Evolutionary conservation across 2,113 vertebrate genomes (phyloP).

Genomic region (Paratilapia polleni): DNA sequence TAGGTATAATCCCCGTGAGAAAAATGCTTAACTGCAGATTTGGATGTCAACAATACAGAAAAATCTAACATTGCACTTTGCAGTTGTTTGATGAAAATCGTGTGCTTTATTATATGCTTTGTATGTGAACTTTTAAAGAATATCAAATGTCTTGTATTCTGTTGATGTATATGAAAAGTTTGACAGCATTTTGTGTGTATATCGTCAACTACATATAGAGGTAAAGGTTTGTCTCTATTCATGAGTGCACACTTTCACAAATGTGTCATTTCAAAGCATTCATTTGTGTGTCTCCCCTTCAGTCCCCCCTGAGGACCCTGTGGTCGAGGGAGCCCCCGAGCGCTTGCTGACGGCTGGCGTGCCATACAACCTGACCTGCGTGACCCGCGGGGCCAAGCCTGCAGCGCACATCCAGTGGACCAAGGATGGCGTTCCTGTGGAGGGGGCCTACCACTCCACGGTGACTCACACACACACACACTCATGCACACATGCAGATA

Average conservation of each 20-base stretch:
- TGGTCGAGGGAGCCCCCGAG: constrained; percentile 88
- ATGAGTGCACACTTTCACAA: not conserved
- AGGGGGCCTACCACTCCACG: constrained; percentile 87
- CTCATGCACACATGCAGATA: not conserved
- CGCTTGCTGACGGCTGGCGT: constrained; percentile 88
- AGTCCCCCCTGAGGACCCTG: constrained; percentile 91
- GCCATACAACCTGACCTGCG: constrained; percentile 90
- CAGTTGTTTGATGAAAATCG: not conserved
- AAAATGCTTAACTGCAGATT: not conserved
- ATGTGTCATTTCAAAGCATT: not conserved
- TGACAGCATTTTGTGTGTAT: not conserved
- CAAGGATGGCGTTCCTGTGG: constrained; percentile 86
- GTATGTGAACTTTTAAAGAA: not conserved
- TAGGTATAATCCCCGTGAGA: not conserved
- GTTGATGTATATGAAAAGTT: not conserved
- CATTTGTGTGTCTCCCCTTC: constrained; percentile 26
- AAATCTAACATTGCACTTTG: not conserved
- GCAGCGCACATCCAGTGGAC: constrained; percentile 91
- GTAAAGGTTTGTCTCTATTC: not conserved
- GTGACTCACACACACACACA: constrained; percentile 77
- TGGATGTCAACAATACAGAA: not conserved
- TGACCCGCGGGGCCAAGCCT: constrained; percentile 90
- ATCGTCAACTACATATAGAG: not conserved
- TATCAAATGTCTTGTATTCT: not conserved
- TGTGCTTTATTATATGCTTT: not conserved